Conservation (phyloP, 2,113 vertebrate genomes). For the Trichomycterus rosablanca region DNA sequence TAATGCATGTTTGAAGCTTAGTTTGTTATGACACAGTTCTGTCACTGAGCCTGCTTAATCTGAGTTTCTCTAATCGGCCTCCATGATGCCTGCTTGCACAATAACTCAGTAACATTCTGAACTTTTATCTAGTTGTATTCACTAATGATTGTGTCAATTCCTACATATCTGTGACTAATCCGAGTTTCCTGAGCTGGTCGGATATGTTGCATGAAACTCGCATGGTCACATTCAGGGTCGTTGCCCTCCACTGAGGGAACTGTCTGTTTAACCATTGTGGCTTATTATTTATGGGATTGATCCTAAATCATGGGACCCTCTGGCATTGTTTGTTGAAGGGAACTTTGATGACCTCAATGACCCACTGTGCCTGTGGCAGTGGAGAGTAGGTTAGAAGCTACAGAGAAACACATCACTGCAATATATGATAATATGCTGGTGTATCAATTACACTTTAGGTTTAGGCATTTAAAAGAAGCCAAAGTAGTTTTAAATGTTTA, state of each 20-base stretch:
- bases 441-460: too few relatives aligned
- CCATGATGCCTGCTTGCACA: background rate
- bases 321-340: slow-evolving; percentile 10
- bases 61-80: background rate
- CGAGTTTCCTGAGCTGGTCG: background rate
- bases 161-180: background rate
- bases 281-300: slow-evolving; percentile 4
- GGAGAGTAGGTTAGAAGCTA: background rate
- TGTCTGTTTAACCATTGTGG: background rate
- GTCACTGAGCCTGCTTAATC: background rate
- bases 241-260: background rate
- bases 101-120: background rate
- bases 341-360: slow-evolving; percentile 28
- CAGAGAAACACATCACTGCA: background rate
- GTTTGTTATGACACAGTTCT: slow-evolving; percentile 26
- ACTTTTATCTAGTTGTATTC: background rate
- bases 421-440: too few relatives aligned
- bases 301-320: slow-evolving; percentile 4
- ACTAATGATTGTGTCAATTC: background rate
- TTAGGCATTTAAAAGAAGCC: too few relatives aligned
- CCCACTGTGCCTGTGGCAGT: slow-evolving; percentile 4
- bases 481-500: too few relatives aligned
- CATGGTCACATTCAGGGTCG: slow-evolving; percentile 13
- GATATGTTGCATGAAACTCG: background rate
- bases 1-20: slow-evolving; percentile 14